These are phyloP conservation scores for Caenorhabditis inopinata DNA, from an alignment of 1,140 invertebrate species.

Conservation along the genomic window DNA sequence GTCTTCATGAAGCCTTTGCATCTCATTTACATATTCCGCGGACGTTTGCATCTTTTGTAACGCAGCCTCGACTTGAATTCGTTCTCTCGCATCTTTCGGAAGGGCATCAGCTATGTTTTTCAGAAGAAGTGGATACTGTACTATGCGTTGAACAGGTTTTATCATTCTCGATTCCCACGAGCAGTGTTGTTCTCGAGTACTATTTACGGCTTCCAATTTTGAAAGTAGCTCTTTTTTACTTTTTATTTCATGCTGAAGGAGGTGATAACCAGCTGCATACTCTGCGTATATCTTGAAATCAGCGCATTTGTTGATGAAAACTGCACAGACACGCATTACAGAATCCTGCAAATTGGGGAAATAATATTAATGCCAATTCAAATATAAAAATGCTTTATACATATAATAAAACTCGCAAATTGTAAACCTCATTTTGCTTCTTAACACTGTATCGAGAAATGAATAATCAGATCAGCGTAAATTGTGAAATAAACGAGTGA, in stretches of 20 bases:
- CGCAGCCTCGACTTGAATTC: slow-evolving; percentile 75
- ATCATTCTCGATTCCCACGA: slow-evolving; percentile 96
- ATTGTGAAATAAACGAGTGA: no score
- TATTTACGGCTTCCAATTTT: slow-evolving; percentile 92
- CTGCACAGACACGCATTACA: slow-evolving; percentile 89
- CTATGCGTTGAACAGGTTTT: slow-evolving; percentile 95
- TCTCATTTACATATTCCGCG: slow-evolving; percentile 99
- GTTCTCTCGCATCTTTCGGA: slow-evolving; percentile 85
- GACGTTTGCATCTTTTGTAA: slow-evolving; percentile 95
- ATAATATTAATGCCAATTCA: background rate
- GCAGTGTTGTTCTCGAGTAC: slow-evolving; percentile 82
- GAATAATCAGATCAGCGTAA: no score
- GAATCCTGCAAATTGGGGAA: slow-evolving; percentile 76
- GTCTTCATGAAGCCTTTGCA: slow-evolving; percentile 98
- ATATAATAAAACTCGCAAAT: no score
- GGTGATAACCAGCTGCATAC: slow-evolving; percentile 96
- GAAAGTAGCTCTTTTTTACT: slow-evolving; percentile 89
- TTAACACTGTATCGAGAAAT: no score
- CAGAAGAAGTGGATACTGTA: slow-evolving; percentile 92
- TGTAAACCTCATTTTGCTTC: no score
- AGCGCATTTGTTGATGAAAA: slow-evolving; percentile 95
- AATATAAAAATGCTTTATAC: no score
- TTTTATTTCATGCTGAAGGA: slow-evolving; percentile 84
- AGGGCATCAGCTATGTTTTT: slow-evolving; percentile 91
- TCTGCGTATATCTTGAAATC: slow-evolving; percentile 98